These are phyloP conservation scores for Gryllus longicercus DNA, from an alignment of 2,888 invertebrate genomes.

Conservation along the genomic window DNA sequence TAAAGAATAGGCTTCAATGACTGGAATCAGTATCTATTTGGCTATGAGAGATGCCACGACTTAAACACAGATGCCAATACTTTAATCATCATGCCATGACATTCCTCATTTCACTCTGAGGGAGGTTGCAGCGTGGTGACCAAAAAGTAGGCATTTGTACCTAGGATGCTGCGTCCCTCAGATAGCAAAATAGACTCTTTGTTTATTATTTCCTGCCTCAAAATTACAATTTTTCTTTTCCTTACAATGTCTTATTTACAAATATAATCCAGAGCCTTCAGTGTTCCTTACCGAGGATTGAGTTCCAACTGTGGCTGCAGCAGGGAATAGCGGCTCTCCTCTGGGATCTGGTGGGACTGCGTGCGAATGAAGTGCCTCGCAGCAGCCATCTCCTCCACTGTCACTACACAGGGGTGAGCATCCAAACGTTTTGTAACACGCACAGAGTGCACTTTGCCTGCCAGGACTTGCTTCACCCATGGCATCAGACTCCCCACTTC, in stretches of 20 bases:
- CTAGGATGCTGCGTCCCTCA: too few species aligned
- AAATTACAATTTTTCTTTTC: not conserved
- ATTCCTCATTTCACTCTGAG: too few species aligned
- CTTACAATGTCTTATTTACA: not conserved
- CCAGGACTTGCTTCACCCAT: conserved; percentile 73
- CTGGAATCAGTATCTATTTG: too few species aligned
- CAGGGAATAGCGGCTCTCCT: conserved; percentile 80
- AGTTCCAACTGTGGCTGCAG: conserved; percentile 91
- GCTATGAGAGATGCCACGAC: too few species aligned
- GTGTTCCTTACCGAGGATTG: conserved; percentile 72
- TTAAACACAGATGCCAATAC: too few species aligned
- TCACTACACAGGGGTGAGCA: conserved; percentile 89
- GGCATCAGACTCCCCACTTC: conserved; percentile 75
- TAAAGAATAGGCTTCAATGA: too few species aligned
- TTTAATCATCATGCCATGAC: too few species aligned
- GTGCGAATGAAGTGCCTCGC: conserved; percentile 92
- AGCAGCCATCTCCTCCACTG: conserved; percentile 95
- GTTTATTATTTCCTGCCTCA: too few species aligned
- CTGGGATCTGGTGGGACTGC: conserved; percentile 74
- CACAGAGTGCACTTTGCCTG: conserved; percentile 77
- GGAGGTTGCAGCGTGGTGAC: too few species aligned
- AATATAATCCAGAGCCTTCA: not conserved
- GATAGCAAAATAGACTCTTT: too few species aligned
- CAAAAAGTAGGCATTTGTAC: too few species aligned
- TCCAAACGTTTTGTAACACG: conserved; percentile 81